Evolutionary conservation across 2,888 invertebrate species (phyloP), one percentile per base, ranked within the genome.

Genomic region (Branchinecta sandiegonensis): DNA sequence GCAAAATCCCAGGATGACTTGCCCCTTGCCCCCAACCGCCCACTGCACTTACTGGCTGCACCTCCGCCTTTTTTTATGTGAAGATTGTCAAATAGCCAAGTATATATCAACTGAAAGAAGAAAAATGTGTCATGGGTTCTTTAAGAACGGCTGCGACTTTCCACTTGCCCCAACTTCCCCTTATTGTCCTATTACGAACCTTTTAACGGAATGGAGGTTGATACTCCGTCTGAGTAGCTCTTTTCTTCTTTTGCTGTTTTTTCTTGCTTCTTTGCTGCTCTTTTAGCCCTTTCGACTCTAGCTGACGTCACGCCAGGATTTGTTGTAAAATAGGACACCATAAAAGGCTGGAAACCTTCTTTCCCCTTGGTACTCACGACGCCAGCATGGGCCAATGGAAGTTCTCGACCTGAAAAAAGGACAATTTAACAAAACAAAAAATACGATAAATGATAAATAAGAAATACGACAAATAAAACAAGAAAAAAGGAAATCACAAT

Each of bases 271-370:
- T 47, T 67, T 6, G 47, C 66, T 48, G 67, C 48, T 67, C 67
- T 48, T 47, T 67, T 67, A 8, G 67, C 48, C 48, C 47, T 47
- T 47, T 65, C 56, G 17, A 56, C 17, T 56, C 56, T n/a, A 14
- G 56, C 56, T 10, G 56, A 8, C 14, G 56, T 14, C 56, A 56
- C 8, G n/a, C 14, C 64, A 37, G 67, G 46, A n/a, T 14, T 50
- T 46, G 65, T 46, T 47, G 67, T 68, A 46, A 79, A 78, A 78
- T 91, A 95, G 0, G 90, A 92, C 11, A 94, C 93, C 83, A 95
- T 84, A 77, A 95, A 95, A 0, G 94, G 92, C 76, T 93, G 91
- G 73, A 87, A 88, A 72, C 90, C 89, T 74, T 89, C 88, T 23
- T 73, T 72, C 1, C 87, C 87, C 71, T 85, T 84, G 8, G 85